Percentiles rank a stretch among this genome's conserved stretches.
Evolutionary conservation across 2,797 vertebrate species (phyloP).

Genomic region (Yasuhikotakia modesta): DNA sequence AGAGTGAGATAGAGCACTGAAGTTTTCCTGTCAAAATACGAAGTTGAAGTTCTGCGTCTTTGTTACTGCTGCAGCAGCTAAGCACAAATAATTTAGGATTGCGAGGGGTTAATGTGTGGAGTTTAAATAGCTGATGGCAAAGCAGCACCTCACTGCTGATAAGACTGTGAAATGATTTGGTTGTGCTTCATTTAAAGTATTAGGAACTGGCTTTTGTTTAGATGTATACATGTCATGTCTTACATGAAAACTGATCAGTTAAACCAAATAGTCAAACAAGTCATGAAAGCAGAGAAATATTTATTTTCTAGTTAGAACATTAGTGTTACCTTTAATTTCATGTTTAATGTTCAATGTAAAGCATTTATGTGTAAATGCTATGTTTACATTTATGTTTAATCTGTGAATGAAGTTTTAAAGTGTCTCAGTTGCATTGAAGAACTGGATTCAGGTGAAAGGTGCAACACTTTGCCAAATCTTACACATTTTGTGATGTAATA

Average conservation of each 20-base stretch:
- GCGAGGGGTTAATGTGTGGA: conserved; percentile 70
- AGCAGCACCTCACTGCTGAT: conserved; percentile 69
- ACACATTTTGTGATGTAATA: not conserved
- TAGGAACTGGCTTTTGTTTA: conserved; percentile 76
- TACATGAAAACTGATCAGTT: not conserved
- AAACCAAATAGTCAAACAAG: conserved; percentile 14
- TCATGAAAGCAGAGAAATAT: not conserved
- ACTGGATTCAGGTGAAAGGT: too few species aligned
- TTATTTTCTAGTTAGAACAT: not conserved
- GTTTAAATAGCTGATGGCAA: conserved; percentile 34
- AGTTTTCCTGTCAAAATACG: conserved; percentile 65
- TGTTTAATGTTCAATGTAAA: too few species aligned
- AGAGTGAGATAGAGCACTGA: conserved; percentile 38
- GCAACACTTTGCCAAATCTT: too few species aligned
- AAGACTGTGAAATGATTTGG: conserved; percentile 79
- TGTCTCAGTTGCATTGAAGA: too few species aligned
- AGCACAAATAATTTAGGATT: conserved; percentile 66
- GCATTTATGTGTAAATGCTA: not conserved
- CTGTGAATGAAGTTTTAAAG: too few species aligned
- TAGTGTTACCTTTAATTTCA: not conserved
- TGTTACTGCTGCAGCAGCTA: conserved; percentile 54
- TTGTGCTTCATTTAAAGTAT: conserved; percentile 79
- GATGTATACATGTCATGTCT: conserved; percentile 50
- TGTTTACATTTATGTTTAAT: too few species aligned
- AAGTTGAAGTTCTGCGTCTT: conserved; percentile 69